Percentiles rank a stretch among this genome's conserved stretches.
These are phyloP conservation scores for Garra rufa DNA, from an alignment of 2,113 vertebrate genomes.

Conservation along the genomic window DNA sequence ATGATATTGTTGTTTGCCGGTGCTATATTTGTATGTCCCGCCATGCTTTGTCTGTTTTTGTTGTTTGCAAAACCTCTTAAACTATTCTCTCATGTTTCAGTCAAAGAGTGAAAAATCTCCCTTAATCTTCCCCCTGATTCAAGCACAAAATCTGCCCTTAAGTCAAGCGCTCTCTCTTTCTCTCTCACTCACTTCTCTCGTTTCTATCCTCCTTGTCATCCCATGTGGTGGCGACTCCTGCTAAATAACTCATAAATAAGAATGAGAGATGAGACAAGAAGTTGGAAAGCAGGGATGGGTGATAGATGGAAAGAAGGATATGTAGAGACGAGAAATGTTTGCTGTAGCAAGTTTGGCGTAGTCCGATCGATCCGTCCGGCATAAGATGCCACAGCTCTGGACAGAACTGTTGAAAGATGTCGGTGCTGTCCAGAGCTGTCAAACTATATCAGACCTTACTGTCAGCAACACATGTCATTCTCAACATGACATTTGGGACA, in stretches of 20 bases:
- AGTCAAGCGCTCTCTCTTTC: background rate
- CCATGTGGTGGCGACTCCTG: slow-evolving; percentile 9
- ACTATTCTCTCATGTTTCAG: slow-evolving; percentile 26
- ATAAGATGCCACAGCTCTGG: background rate
- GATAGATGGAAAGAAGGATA: slow-evolving; percentile 22
- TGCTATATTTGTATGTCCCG: slow-evolving; percentile 6
- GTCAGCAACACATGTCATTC: background rate
- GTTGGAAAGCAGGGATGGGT: slow-evolving; percentile 29
- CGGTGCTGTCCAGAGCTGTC: slow-evolving; percentile 11
- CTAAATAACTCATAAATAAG: slow-evolving; percentile 53
- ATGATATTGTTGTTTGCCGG: slow-evolving; percentile 4
- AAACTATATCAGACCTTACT: slow-evolving; percentile 3
- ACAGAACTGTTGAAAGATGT: slow-evolving; percentile 31
- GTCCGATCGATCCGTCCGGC: slow-evolving; percentile 20
- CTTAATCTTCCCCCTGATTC: background rate
- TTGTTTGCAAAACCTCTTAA: slow-evolving; percentile 34
- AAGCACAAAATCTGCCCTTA: slow-evolving; percentile 28
- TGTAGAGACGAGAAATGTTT: slow-evolving; percentile 13
- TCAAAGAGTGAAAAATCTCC: slow-evolving; percentile 11
- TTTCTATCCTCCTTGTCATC: slow-evolving; percentile 26
- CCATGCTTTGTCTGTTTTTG: slow-evolving; percentile 15
- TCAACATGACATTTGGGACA: background rate
- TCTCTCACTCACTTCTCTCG: background rate
- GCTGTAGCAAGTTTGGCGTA: background rate
- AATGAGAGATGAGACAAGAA: slow-evolving; percentile 41